A percentile compares a stretch with the other conserved stretches of the same genome.
Conservation (phyloP, 2,888 invertebrate genomes). For the Sicus ferrugineus region DNA sequence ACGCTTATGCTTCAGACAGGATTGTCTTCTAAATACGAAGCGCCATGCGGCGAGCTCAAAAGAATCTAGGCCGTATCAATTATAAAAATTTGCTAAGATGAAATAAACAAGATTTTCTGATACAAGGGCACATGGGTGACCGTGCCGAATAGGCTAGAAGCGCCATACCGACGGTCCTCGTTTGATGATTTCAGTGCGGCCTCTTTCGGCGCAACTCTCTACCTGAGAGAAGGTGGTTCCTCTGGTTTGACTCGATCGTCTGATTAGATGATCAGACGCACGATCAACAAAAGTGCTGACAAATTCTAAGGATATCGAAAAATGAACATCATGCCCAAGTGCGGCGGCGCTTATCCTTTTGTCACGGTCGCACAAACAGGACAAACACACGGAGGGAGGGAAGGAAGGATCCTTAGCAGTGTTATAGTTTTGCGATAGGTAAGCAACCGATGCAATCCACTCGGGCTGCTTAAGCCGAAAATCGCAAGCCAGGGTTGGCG, state of each 20-base stretch:
- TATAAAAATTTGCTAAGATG: slow-evolving; percentile 56
- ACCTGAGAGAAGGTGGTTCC: slow-evolving; percentile 35
- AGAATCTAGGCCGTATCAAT: slow-evolving; percentile 41
- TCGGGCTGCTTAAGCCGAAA: no score
- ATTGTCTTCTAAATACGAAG: background rate
- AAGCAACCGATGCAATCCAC: no score
- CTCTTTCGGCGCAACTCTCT: background rate
- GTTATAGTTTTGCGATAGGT: no score
- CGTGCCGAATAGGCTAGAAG: slow-evolving; percentile 53
- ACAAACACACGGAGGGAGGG: no score
- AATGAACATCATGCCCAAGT: slow-evolving; percentile 10
- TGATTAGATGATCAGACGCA: slow-evolving; percentile 51
- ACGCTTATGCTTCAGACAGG: slow-evolving; percentile 53
- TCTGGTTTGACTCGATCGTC: slow-evolving; percentile 46
- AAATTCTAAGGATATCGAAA: slow-evolving; percentile 47
- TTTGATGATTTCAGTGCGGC: slow-evolving; percentile 30
- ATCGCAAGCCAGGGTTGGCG: no score
- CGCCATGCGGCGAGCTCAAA: background rate
- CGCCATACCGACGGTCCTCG: slow-evolving; percentile 20
- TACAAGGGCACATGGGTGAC: slow-evolving; percentile 40
- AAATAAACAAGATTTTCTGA: slow-evolving; percentile 58
- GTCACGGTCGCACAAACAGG: slow-evolving; percentile 26
- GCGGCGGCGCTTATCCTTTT: slow-evolving; percentile 16
- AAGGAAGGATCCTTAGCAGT: no score
- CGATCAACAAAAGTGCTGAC: slow-evolving; percentile 52